Percentiles rank a stretch among this genome's conserved stretches.
phyloP scores from a whole-genome alignment of 2,888 invertebrate genomes.

The Eurytoma californica region DNA sequence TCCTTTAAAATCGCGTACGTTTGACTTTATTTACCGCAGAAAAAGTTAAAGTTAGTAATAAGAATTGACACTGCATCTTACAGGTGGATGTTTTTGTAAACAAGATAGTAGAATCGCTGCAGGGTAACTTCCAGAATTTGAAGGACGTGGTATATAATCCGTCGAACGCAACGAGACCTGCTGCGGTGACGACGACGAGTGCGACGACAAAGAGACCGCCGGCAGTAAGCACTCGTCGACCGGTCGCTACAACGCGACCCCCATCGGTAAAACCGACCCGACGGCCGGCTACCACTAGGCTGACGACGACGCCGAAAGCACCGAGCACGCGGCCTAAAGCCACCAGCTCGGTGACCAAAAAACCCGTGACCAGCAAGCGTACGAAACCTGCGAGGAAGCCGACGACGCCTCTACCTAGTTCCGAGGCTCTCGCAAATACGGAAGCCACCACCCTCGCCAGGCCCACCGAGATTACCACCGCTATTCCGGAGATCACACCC shows the following conservation, averaged over 20 bases:
- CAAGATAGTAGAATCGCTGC: conserved; percentile 88
- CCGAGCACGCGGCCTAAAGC: conserved; percentile 60
- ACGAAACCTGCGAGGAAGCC: conserved; percentile 74
- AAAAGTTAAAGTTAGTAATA: too few relatives aligned
- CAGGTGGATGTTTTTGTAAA: conserved; percentile 83
- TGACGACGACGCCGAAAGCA: conserved; percentile 66
- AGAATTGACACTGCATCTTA: too few relatives aligned
- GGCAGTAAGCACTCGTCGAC: conserved; percentile 67
- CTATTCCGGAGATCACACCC: conserved; percentile 51
- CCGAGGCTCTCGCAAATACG: conserved; percentile 62
- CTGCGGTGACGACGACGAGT: conserved; percentile 58
- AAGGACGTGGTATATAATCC: conserved; percentile 84
- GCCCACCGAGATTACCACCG: conserved; percentile 18
- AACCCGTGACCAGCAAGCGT: conserved; percentile 64
- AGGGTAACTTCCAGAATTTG: conserved; percentile 88
- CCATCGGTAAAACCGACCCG: conserved; percentile 63
- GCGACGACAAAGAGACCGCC: conserved; percentile 61
- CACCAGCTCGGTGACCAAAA: conserved; percentile 63
- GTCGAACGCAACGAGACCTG: conserved; percentile 65
- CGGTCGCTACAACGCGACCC: conserved; percentile 70
- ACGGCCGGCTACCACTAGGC: conserved; percentile 73
- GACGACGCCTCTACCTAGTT: conserved; percentile 59
- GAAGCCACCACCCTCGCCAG: conserved; percentile 61
- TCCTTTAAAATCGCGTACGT: too few relatives aligned
- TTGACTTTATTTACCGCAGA: too few relatives aligned